Conservation (phyloP, 2,113 vertebrate species). For the Marmota flaviventris region DNA sequence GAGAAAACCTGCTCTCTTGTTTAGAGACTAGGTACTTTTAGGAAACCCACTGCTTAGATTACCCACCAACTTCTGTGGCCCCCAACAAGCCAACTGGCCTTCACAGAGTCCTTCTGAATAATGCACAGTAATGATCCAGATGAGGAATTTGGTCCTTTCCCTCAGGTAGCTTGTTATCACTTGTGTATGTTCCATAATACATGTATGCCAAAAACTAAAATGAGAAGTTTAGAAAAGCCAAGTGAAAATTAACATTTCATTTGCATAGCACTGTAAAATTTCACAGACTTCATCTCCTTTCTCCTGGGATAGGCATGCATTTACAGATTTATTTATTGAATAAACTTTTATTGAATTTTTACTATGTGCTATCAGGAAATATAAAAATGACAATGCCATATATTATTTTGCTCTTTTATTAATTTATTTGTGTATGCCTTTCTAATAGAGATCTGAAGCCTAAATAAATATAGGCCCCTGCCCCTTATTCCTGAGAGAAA, state of each 20-base stretch:
- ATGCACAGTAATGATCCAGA: background rate
- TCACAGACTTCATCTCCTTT: background rate
- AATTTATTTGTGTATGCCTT: conserved; percentile 2
- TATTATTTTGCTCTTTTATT: background rate
- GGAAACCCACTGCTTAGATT: background rate
- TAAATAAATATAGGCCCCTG: background rate
- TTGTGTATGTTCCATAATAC: background rate
- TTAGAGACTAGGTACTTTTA: background rate
- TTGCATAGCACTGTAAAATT: background rate
- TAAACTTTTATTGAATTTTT: background rate
- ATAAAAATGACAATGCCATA: background rate
- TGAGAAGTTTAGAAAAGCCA: background rate
- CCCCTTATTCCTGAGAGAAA: background rate
- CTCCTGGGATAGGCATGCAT: background rate
- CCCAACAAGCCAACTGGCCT: background rate
- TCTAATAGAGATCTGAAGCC: conserved; percentile 21
- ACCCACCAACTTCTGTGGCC: background rate
- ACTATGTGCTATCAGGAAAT: background rate
- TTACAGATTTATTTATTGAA: background rate
- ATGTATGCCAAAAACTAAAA: background rate
- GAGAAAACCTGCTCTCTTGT: background rate
- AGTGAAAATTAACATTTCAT: conserved; percentile 2
- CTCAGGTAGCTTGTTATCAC: background rate
- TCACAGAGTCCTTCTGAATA: background rate
- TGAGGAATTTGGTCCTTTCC: background rate